Percentiles rank a stretch among this genome's conserved stretches.
Conservation (phyloP, 2,113 vertebrate species). For the Planiliza haematocheilus region DNA sequence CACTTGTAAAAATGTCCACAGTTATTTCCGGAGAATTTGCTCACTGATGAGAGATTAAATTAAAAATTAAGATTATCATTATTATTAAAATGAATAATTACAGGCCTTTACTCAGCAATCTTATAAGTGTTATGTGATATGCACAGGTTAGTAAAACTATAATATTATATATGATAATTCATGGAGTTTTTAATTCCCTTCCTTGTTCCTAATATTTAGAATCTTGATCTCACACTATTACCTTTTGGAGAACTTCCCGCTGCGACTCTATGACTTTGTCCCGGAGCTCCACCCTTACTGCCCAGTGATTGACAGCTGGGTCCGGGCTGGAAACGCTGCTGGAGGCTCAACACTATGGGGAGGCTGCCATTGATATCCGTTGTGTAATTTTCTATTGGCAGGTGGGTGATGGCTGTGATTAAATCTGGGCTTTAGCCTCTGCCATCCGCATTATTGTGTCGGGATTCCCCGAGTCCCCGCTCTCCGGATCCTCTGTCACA, state of each 20-base stretch:
- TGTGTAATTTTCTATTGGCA: constrained; percentile 83
- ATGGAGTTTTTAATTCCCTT: no score
- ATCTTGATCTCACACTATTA: no score
- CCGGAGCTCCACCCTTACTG: constrained; percentile 32
- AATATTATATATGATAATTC: no score
- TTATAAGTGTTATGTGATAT: no score
- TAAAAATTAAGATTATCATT: no score
- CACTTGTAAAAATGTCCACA: no score
- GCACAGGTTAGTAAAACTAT: no score
- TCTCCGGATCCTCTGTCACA: constrained; percentile 83
- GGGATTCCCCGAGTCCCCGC: constrained; percentile 83
- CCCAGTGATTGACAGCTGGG: constrained; percentile 65
- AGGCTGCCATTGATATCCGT: constrained; percentile 72
- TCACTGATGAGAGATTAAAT: no score
- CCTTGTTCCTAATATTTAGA: no score
- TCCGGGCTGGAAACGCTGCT: constrained; percentile 59
- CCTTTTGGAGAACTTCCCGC: constrained; percentile 5
- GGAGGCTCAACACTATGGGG: constrained; percentile 66
- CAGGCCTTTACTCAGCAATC: no score
- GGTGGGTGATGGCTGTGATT: constrained; percentile 84
- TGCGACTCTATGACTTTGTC: constrained; percentile 13
- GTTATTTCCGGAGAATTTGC: no score
- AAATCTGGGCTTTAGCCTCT: constrained; percentile 82
- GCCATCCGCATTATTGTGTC: constrained; percentile 83
- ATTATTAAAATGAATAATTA: no score